Conservation (phyloP, 1,140 invertebrate genomes). For the Lepidostoma basale region DNA sequence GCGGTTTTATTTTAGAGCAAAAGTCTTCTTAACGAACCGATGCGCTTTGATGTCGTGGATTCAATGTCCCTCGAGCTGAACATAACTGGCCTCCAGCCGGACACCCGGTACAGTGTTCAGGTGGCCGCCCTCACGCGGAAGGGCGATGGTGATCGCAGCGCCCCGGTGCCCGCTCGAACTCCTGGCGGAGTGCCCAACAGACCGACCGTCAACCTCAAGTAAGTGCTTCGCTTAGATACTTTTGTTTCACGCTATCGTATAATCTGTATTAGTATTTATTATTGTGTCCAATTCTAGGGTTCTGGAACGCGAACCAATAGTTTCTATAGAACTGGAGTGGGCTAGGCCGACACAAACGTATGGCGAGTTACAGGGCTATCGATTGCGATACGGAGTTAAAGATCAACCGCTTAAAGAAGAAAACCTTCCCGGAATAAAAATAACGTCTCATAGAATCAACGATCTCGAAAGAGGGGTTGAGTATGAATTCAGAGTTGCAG, state of each 20-base stretch:
- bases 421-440: conserved; percentile 63
- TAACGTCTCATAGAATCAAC: conserved; percentile 66
- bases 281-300: conserved; percentile 63
- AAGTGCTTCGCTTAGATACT: conserved; percentile 48
- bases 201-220: conserved; percentile 87
- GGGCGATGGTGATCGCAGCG: conserved; percentile 90
- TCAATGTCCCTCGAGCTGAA: conserved; percentile 79
- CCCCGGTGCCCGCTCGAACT: conserved; percentile 81
- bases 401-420: conserved; percentile 79
- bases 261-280: no score
- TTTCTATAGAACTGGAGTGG: conserved; percentile 91
- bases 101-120: conserved; percentile 90
- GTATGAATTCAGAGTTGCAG: conserved; percentile 94
- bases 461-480: conserved; percentile 87
- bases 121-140: conserved; percentile 93
- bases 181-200: conserved; percentile 91
- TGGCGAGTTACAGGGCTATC: conserved; percentile 85
- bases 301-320: conserved; percentile 80
- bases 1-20: conserved; percentile 65
- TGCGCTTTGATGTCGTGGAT: conserved; percentile 83
- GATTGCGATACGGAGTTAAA: conserved; percentile 85
- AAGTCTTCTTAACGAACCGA: conserved; percentile 80
- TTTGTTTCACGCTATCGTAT: background rate
- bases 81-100: conserved; percentile 87
- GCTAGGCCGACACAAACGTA: conserved; percentile 83